Evolutionary conservation across 1,140 invertebrate genomes (phyloP), one percentile per base, ranked within the genome.

Genomic region (Grapholita molesta): DNA sequence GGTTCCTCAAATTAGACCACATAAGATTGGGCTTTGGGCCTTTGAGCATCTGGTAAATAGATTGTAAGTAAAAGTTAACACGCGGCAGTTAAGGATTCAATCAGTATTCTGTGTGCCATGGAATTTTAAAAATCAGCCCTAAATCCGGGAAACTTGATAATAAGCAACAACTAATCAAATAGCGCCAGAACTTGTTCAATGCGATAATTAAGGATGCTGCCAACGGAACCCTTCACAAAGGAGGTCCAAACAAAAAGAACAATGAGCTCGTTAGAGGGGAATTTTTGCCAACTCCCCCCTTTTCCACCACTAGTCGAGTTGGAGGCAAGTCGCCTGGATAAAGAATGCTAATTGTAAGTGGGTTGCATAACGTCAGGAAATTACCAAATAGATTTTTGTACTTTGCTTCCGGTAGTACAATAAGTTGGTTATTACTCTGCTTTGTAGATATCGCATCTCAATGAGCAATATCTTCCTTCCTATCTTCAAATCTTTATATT

Each of bases 241-340:
- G 74, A 76, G 74, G 70, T 72, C 70, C 77, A 83, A 84, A 85
- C 78, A 83, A 85, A 83, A 87, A 82, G 75, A 71, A 86, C 84
- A 88, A 88, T 86, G 75, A 72, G 76, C 80, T 86, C 80, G 83
- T 88, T 86, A 85, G 69, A 74, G 69, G 66, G 55, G 72, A 79
- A 84, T 78, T 81, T 78, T 78, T 78, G 76, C 76, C 71, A 71
- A 74, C 69, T 66, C 25, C 52, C 72, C 61, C 55, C 52, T 38
- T 30, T 38, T 21, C 68, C 70, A 64, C 57, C 24, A 38, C 69
- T 48, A 67, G 67, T 71, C 69, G 61, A 70, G 71, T 72, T 70
- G 70, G 71, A 68, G 52, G 30, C 65, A 71, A 70, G 71, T 72
- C 67, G 42, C 18, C 42, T 64, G 69, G 71, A 67, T 66, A 71